A percentile compares a stretch with the other conserved stretches of the same genome.
These are phyloP conservation scores for Sakesphorus luctuosus DNA, from an alignment of 2,113 vertebrate species.

Conservation along the genomic window DNA sequence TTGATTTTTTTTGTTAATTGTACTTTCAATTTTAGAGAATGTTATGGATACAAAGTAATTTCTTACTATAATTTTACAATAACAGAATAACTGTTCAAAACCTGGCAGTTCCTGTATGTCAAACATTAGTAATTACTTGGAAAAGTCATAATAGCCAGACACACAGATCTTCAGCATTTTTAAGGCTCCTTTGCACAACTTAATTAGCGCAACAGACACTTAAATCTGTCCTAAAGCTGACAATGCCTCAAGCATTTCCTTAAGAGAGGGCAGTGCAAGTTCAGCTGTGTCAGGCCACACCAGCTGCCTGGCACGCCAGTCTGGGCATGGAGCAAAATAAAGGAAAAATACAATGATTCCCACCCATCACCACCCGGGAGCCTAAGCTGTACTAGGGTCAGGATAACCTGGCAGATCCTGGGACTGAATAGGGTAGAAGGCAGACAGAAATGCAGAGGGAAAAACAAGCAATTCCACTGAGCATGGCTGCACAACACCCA, in stretches of 20 bases:
- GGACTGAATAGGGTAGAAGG: rapidly evolving
- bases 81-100: constrained; percentile 26
- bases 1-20: constrained; percentile 44
- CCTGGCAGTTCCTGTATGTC: not conserved
- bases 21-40: constrained; percentile 17
- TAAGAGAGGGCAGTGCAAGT: not conserved
- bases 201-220: constrained; percentile 14
- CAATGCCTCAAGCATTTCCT: constrained; percentile 32
- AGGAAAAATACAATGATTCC: not conserved
- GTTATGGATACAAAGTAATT: constrained; percentile 7
- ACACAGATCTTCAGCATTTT: not conserved
- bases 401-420: not conserved
- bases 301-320: not conserved
- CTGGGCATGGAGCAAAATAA: not conserved
- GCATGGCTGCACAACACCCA: not conserved
- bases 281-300: constrained; percentile 2
- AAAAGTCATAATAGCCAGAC: not conserved
- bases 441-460: not conserved
- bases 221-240: constrained; percentile 33
- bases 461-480: not conserved
- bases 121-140: not conserved
- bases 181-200: constrained; percentile 6
- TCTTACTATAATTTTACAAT: constrained; percentile 18
- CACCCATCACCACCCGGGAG: not conserved
- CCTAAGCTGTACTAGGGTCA: not conserved